Base-by-base conservation (phyloP, 2,797 vertebrate species). In the Ataeniobius toweri region DNA sequence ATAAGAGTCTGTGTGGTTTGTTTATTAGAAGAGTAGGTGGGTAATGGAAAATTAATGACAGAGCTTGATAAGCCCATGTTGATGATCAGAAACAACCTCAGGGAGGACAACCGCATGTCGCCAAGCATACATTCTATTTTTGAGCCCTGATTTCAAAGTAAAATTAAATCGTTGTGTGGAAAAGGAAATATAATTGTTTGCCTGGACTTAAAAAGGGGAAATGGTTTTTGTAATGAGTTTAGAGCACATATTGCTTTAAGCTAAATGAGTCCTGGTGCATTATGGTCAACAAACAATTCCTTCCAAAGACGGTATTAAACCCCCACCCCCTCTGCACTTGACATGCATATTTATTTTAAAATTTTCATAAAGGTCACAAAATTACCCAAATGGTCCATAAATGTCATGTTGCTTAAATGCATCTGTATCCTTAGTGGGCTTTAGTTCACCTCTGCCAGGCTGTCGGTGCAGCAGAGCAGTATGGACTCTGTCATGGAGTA, bases 11-110 rank as follows among this genome's bases (percentile, higher is more conserved):
- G 53, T 58, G 56, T 65, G 36, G 12, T 36, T 14, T 75, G 36
- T 73, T 75, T 83, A 76, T 80, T 41, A 63, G 58, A 76, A 26
- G 28, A 81, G 65, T 70, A 76, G 77, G 72, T 74, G 36, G 70
- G 73, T 83, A 75, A 81, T 77, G 50, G 71, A 72, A 83, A 83
- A 87, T 86, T 20, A 86, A 85, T 85, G 81, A 65, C 76, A 56
- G 51, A 16, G 58, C 63, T 83, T 81, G 74, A 88, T 82, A 80
- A 86, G 80, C 75, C 70, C 81, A 78, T 50, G 77, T 76, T 80
- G 81, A 87, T 85, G 85, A 82, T 81, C 51, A 74, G 75, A 77
- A 83, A 81, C 28, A 78, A 71, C 83, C 79, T 77, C 51, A 73
- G 72, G 83, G 74, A 85, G 55, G 65, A 85, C 41, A 68, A 78